Base-by-base conservation (phyloP, 1,140 invertebrate genomes). In the Eulimnadia texana region DNA sequence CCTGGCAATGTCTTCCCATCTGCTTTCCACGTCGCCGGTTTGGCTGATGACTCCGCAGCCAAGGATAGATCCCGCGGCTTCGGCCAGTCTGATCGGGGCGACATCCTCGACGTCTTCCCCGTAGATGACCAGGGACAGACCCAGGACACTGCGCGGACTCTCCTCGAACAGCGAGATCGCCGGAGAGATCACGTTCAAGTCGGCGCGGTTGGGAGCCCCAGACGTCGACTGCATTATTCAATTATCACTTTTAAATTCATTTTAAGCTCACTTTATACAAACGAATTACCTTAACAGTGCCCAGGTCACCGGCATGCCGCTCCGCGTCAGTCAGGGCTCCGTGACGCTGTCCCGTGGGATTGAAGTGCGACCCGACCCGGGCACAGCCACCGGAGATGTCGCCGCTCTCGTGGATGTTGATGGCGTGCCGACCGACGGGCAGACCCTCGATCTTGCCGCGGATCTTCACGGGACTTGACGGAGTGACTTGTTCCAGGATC, bases 281-380 rank as follows among this genome's bases (percentile, higher is more conserved):
- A 42, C 16, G 6, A 16, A 42, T 51, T 53, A 61, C 76, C 23
- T 62, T 62, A 23, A 81, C 72, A 69, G 80, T 81, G 2, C 80
- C 80, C 19, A 81, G 67, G 68, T 81, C 80, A 19, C 80, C 79
- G 55, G 72, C 74, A 67, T 81, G 79, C 61, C 78, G 72, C n/a
- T 69, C 68, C 22, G 69, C 64, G 64, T 76, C 76, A 27, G 52
- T 66, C 23, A 77, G 77, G 2, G 65, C 76, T 20, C 77, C 80
- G 68, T 81, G 80, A 16, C 50, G 28, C 27, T 66, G 33, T n/a
- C 62, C 57, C 27, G 58, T 63, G 11, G 57, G 42, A 20, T 64
- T 58, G 29, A 67, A 63, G 16, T 67, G 66, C 33, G 61, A 61
- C 10, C 57, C 66, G 19, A 49, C 65, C 50, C 50, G 42, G 23